Conservation (phyloP, 2,113 vertebrate genomes). For the Mustela lutreola region DNA sequence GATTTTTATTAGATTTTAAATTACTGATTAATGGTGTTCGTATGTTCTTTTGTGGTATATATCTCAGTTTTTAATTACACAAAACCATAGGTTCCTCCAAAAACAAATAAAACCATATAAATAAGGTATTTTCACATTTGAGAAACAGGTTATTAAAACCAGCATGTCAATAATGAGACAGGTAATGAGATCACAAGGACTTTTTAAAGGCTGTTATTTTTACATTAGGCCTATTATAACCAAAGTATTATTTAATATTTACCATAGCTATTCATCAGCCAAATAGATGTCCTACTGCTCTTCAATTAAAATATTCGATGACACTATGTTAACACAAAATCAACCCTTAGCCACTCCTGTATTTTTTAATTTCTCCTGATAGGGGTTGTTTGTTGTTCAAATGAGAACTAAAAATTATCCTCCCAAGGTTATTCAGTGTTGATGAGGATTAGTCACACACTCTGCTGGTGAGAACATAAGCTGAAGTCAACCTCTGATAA, state of each 20-base stretch:
- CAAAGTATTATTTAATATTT: neutral
- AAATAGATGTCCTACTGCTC: neutral
- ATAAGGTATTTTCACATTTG: neutral
- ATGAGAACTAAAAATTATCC: neutral
- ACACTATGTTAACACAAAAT: neutral
- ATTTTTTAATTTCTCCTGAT: constrained; percentile 40
- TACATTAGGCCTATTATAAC: neutral
- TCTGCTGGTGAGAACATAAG: neutral
- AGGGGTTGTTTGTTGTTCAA: neutral
- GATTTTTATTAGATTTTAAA: neutral
- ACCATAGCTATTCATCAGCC: neutral
- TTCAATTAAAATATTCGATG: neutral
- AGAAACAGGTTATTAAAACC: neutral
- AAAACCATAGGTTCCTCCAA: neutral
- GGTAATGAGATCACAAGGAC: neutral
- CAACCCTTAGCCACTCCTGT: neutral
- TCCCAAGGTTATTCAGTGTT: neutral
- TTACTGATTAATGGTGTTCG: neutral
- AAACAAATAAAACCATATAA: neutral
- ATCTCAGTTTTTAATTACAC: neutral
- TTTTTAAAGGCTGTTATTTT: neutral
- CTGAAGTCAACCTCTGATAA: neutral
- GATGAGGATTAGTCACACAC: neutral
- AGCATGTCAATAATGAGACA: neutral
- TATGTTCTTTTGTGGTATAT: neutral